Conservation (phyloP, 2,888 invertebrate species). For the Nezara viridula region DNA sequence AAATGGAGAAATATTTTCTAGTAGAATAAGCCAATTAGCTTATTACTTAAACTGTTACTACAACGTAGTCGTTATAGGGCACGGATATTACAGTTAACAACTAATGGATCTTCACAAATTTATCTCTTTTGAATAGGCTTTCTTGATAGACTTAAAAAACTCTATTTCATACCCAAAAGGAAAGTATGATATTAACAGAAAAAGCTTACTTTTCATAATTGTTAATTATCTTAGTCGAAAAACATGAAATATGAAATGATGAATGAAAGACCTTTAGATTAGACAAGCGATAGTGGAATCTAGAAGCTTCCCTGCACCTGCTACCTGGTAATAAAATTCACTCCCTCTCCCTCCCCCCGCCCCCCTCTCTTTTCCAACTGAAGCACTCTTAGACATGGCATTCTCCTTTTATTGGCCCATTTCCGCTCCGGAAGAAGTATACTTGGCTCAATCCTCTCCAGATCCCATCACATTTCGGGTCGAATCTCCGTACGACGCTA, state of each 20-base stretch:
- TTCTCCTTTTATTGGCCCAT: constrained; percentile 37
- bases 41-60: no score
- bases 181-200: no score
- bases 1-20: no score
- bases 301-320: background rate
- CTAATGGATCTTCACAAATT: no score
- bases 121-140: no score
- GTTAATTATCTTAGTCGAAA: background rate
- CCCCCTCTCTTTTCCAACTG: background rate
- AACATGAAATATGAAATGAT: background rate
- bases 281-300: background rate
- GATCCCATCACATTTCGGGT: constrained; percentile 11
- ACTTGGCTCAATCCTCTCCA: constrained; percentile 19
- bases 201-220: no score
- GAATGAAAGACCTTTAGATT: background rate
- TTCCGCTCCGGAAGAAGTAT: constrained; percentile 8
- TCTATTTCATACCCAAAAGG: no score
- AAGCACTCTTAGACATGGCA: constrained; percentile 23
- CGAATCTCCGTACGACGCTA: background rate
- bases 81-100: no score
- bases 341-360: no score
- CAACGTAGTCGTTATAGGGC: no score
- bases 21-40: no score
- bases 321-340: constrained; percentile 17
- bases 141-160: no score